These are phyloP conservation scores for Dryobates pubescens DNA, from an alignment of 2,797 vertebrate species.

Conservation along the genomic window DNA sequence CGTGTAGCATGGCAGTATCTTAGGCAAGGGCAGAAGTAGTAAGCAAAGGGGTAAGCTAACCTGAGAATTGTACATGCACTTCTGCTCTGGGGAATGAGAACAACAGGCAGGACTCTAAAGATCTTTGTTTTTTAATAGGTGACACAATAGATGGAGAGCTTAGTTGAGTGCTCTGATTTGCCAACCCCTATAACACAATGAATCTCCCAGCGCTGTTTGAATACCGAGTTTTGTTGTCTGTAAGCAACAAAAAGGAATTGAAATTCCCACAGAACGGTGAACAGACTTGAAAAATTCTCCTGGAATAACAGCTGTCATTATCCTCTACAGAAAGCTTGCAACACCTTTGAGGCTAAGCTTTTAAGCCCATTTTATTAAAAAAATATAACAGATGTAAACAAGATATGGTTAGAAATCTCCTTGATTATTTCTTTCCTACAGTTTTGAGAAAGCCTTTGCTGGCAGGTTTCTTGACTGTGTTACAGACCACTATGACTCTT, in stretches of 20 bases:
- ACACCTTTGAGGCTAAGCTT: slow-evolving; percentile 69
- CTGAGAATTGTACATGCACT: not conserved
- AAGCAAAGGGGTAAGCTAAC: not conserved
- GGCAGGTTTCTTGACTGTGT: not conserved
- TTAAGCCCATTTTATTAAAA: slow-evolving; percentile 77
- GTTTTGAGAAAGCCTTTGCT: slow-evolving; percentile 33
- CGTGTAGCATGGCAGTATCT: not conserved
- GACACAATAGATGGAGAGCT: not conserved
- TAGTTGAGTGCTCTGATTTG: not conserved
- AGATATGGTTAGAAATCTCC: slow-evolving; percentile 21
- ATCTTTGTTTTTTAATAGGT: not conserved
- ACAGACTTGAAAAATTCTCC: slow-evolving; percentile 38
- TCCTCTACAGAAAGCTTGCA: slow-evolving; percentile 49
- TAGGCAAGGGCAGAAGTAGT: not conserved
- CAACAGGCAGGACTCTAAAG: not conserved
- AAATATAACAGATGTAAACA: slow-evolving; percentile 64
- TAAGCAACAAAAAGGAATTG: not conserved
- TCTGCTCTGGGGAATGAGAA: not conserved
- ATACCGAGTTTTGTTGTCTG: not conserved
- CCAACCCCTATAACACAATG: not conserved
- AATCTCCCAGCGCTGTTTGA: not conserved
- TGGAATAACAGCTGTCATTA: slow-evolving; percentile 67
- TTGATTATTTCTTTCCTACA: slow-evolving; percentile 52
- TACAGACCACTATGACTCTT: not conserved
- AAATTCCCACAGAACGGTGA: slow-evolving; percentile 46